Conservation (phyloP, 2,113 vertebrate species). For the Python bivittatus region DNA sequence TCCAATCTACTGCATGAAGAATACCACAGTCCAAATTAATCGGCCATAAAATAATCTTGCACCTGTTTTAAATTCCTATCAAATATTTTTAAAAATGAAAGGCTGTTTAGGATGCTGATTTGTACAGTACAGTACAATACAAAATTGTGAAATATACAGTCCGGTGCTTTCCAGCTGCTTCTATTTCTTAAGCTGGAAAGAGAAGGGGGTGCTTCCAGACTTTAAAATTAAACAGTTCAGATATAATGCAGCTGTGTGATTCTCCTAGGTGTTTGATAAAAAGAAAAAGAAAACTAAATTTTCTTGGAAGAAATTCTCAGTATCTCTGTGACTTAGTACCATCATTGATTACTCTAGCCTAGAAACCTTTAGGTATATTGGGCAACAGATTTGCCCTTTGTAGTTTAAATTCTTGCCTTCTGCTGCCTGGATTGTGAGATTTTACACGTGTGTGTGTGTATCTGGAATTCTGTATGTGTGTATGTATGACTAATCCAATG, state of each 20-base stretch:
- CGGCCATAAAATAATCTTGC: background rate
- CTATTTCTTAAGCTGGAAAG: background rate
- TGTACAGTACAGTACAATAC: background rate
- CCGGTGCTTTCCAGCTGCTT: background rate
- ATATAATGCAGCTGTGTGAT: background rate
- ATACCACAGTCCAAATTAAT: too few species aligned
- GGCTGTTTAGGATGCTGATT: background rate
- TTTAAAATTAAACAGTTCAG: background rate
- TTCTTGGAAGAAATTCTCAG: background rate
- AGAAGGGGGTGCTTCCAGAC: background rate
- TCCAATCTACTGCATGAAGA: background rate
- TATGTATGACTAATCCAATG: background rate
- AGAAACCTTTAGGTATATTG: background rate
- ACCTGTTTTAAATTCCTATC: background rate
- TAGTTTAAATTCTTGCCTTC: background rate
- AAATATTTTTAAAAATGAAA: too few species aligned
- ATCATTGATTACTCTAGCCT: background rate
- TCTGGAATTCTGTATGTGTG: too few species aligned
- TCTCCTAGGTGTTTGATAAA: slow-evolving; percentile 12
- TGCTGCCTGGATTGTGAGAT: background rate
- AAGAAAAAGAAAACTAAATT: background rate
- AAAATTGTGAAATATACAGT: background rate
- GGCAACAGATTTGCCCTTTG: background rate
- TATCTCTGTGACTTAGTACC: background rate
- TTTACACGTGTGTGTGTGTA: background rate